Evolutionary conservation across 2,888 invertebrate genomes (phyloP).

Genomic region (Drymonia ruficornis): DNA sequence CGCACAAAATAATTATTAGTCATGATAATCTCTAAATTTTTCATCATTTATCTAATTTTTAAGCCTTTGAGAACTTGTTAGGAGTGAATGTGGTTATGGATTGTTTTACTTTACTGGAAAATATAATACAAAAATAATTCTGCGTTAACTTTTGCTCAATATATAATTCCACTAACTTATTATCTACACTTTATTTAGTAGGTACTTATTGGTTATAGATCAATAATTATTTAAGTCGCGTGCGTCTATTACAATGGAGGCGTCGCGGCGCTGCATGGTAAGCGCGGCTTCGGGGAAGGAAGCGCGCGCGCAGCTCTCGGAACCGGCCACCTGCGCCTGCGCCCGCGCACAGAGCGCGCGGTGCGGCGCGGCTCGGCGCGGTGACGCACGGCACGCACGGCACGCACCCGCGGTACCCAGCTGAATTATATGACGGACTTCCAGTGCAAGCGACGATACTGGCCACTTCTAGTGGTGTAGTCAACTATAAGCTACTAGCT

Average conservation of each 20-base stretch:
- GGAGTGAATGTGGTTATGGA: too few species aligned
- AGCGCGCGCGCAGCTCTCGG: slow-evolving; percentile 52
- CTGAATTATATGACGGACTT: neutral
- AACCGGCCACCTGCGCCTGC: slow-evolving; percentile 51
- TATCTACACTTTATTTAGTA: neutral
- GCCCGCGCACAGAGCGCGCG: slow-evolving; percentile 8
- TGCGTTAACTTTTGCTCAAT: too few species aligned
- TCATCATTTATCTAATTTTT: neutral
- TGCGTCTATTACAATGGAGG: slow-evolving; percentile 50
- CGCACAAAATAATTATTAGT: neutral
- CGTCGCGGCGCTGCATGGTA: slow-evolving; percentile 23
- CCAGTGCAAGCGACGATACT: neutral
- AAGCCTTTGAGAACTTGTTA: too few species aligned
- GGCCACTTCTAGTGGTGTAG: too few species aligned
- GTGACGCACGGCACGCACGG: slow-evolving; percentile 7
- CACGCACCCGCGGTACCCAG: slow-evolving; percentile 11
- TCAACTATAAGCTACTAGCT: neutral
- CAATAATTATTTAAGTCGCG: slow-evolving; percentile 31
- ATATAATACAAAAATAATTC: too few species aligned
- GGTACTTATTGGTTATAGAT: neutral
- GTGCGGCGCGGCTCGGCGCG: slow-evolving; percentile 4
- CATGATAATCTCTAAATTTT: neutral
- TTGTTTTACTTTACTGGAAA: too few species aligned
- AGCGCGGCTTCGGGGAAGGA: slow-evolving; percentile 64
- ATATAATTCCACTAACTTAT: too few species aligned